Evolutionary conservation across 2,888 invertebrate species (phyloP).

Genomic region (Lysandra coridon): DNA sequence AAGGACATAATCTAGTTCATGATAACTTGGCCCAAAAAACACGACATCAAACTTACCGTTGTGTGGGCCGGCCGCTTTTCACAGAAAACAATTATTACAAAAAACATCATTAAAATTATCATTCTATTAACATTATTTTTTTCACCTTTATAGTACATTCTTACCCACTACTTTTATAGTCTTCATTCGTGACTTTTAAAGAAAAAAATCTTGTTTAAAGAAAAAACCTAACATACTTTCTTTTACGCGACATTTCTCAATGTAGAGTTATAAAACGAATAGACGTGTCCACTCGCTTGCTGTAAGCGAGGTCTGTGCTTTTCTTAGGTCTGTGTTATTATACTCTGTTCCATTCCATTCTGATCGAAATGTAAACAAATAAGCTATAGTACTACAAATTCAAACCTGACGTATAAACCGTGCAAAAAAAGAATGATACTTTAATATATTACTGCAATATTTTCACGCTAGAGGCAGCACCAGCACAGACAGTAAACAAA

Average conservation of each 20-base stretch:
- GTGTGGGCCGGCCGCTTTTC: constrained; percentile 27
- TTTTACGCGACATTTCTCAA: no score
- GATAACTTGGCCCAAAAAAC: not conserved
- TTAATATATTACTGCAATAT: no score
- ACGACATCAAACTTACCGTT: constrained; percentile 25
- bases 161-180: not conserved
- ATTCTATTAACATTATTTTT: no score
- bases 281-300: constrained; percentile 19
- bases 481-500: no score
- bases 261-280: not conserved
- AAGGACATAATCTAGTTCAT: no score
- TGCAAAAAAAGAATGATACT: no score
- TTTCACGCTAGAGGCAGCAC: no score
- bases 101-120: not conserved
- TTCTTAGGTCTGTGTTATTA: not conserved
- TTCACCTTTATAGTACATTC: not conserved
- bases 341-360: not conserved
- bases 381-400: not conserved
- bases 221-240: no score
- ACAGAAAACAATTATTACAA: constrained; percentile 16
- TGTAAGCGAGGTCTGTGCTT: not conserved
- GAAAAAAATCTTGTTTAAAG: not conserved
- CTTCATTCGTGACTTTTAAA: not conserved
- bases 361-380: not conserved
- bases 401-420: no score